phyloP scores from a whole-genome alignment of 2,113 vertebrate genomes.

The Dipodomys ordii region DNA sequence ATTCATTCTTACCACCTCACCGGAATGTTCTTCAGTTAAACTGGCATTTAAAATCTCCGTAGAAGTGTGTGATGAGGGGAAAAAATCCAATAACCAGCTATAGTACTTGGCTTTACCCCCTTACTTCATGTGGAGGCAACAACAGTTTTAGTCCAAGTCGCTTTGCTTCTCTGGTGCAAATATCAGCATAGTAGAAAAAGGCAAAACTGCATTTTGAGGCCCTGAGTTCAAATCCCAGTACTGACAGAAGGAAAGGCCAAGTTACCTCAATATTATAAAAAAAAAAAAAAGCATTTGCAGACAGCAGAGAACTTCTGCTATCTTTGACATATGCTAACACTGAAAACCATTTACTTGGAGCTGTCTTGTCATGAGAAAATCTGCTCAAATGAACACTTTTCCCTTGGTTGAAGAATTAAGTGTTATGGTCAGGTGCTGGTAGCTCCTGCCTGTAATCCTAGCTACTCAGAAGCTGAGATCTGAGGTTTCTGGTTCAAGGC shows the following conservation, averaged over 20 bases:
- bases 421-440: neutral
- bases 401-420: neutral
- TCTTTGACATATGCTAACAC: no score
- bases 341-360: neutral
- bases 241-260: no score
- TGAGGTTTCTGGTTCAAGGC: no score
- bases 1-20: neutral
- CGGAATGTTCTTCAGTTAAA: neutral
- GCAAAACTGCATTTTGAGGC: neutral
- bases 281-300: neutral
- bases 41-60: neutral
- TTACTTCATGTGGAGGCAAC: neutral
- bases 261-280: no score
- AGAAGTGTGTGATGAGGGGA: neutral
- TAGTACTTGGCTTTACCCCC: neutral
- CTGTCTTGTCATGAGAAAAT: neutral
- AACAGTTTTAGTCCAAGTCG: neutral
- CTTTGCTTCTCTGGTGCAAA: neutral
- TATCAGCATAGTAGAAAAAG: constrained; percentile 12
- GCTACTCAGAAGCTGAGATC: no score
- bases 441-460: no score
- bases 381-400: neutral
- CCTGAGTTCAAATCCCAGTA: no score
- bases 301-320: neutral
- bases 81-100: no score